Evolutionary conservation across 2,888 invertebrate genomes (phyloP).

Genomic region (Machimus atricapillus): DNA sequence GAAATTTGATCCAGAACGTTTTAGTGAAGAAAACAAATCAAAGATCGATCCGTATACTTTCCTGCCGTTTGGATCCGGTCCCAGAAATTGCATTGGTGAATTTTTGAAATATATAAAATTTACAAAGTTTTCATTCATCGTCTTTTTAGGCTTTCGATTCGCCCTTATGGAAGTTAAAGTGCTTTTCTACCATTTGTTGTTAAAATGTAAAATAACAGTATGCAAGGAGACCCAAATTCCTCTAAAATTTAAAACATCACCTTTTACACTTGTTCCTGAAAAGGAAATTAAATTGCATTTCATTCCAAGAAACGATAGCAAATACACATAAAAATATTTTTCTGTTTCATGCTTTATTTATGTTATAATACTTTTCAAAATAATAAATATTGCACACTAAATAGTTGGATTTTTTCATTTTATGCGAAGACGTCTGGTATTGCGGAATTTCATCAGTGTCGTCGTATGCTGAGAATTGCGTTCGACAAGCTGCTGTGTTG

Average conservation of each 20-base stretch:
- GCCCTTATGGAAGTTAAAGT: constrained; percentile 45
- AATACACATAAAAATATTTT: neutral
- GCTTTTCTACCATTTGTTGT: constrained; percentile 34
- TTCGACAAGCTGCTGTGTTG: too few species aligned
- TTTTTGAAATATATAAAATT: neutral
- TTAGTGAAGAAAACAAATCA: constrained; percentile 66
- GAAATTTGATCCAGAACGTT: constrained; percentile 68
- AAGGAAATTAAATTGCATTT: constrained; percentile 51
- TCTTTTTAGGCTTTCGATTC: constrained; percentile 19
- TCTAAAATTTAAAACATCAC: constrained; percentile 12
- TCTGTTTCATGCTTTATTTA: neutral
- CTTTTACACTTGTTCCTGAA: neutral
- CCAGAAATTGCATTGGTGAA: constrained; percentile 68
- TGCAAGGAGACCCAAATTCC: constrained; percentile 41
- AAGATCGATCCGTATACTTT: constrained; percentile 62
- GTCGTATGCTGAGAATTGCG: too few species aligned
- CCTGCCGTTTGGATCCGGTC: constrained; percentile 68
- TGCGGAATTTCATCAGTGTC: neutral
- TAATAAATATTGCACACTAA: neutral
- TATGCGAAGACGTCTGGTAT: neutral
- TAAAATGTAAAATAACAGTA: constrained; percentile 36
- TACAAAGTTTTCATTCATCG: constrained; percentile 18
- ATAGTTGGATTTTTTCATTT: neutral
- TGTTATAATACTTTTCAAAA: neutral
- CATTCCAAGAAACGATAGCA: neutral